These are phyloP conservation scores for Serripes groenlandicus DNA, from an alignment of 2,888 invertebrate species.

Conservation along the genomic window DNA sequence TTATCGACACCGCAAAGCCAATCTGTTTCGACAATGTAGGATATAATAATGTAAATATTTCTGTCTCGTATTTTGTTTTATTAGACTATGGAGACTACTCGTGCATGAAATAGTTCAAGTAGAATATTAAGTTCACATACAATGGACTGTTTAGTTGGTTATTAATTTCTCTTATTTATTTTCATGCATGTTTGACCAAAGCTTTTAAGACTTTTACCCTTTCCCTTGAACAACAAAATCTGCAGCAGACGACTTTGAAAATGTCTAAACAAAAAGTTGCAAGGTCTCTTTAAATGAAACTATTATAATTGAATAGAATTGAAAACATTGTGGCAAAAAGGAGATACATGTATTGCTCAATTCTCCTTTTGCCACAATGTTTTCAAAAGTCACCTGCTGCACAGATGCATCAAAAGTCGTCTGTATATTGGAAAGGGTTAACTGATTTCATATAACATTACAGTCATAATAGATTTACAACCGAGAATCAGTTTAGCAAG, in stretches of 20 bases:
- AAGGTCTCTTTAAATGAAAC: no score
- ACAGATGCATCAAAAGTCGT: not conserved
- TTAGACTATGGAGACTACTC: not conserved
- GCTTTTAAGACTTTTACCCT: no score
- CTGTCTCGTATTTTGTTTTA: conserved; percentile 4
- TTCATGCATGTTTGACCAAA: no score
- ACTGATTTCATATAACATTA: not conserved
- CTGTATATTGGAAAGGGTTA: not conserved
- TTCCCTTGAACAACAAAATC: no score
- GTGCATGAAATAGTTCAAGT: conserved; percentile 12
- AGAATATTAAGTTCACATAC: not conserved
- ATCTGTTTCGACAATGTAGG: conserved; percentile 3
- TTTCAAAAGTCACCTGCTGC: not conserved
- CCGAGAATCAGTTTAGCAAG: no score
- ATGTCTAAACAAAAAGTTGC: no score
- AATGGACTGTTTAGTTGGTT: no score
- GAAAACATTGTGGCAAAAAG: not conserved
- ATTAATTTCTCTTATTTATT: no score
- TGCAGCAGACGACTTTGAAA: no score
- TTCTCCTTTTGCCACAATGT: not conserved
- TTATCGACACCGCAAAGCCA: conserved; percentile 15
- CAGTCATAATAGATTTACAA: not conserved
- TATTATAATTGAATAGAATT: not conserved
- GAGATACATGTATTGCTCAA: not conserved
- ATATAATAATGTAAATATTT: conserved; percentile 16